Evolutionary conservation across 2,888 invertebrate species (phyloP), one percentile per base, ranked within the genome.

Genomic region (Drosophila mimetica): DNA sequence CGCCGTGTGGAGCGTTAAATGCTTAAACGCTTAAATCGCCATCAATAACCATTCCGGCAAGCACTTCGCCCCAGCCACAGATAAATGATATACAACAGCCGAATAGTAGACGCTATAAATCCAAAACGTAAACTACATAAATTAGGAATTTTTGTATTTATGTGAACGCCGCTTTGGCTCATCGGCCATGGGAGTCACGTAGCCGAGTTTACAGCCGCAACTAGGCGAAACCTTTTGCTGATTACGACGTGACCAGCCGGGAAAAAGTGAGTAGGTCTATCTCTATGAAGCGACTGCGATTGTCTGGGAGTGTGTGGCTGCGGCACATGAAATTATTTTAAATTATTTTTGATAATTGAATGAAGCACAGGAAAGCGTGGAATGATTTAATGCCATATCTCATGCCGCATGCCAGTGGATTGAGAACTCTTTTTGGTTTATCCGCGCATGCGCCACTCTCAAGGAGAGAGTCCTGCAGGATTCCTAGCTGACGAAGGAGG

Each of bases 311-410:
- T 47, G 37, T 65, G 32, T 50, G 53, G 13, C 53, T 32, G 48
- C 11, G 46, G 59, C 53, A 55, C 70, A 77, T 70, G 37, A 81
- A 81, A 82, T 86, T 84, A 86, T 82, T 86, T 82, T 78, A 86
- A 84, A 86, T 75, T 75, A 82, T 86, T 81, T 86, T 81, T 78
- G 73, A 81, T 86, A 82, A 82, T 82, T 82, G 86, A 82, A 86
- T 82, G 75, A 67, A 78, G 44, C 58, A 84, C 47, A 64, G 61
- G 71, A 61, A 57, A 77, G 39, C 53, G 61, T 57, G 75, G 76
- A 73, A 80, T 78, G 63, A 82, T 78, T 82, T 84, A 76, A 75
- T 39, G 65, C 46, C 69, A 60, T 52, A 44, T 65, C 71, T 69
- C 75, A 73, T 67, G 74, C 65, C 34, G 52, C 30, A 70, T 36